Evolutionary conservation across 2,888 invertebrate species (phyloP).

Genomic region (Gnatocerus cornutus): DNA sequence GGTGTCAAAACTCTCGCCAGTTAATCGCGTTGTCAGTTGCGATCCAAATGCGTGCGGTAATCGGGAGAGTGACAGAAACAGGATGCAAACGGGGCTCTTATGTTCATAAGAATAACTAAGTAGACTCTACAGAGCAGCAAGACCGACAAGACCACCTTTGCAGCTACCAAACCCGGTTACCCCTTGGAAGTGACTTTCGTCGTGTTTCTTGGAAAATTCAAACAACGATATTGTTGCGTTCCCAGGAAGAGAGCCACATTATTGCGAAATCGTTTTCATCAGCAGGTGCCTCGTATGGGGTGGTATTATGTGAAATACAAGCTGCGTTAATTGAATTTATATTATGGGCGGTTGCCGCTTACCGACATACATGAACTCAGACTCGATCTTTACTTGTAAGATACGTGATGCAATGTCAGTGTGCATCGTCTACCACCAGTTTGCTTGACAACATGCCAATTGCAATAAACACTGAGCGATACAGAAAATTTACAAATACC

Average conservation of each 20-base stretch:
- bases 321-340: conserved; percentile 60
- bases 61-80: conserved; percentile 37
- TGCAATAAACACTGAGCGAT: conserved; percentile 21
- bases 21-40: conserved; percentile 35
- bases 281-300: conserved; percentile 57
- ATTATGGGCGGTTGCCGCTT: conserved; percentile 56
- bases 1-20: conserved; percentile 35
- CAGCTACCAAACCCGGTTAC: conserved; percentile 57
- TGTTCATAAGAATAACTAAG: conserved; percentile 45
- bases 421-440: conserved; percentile 14
- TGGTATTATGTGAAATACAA: conserved; percentile 59
- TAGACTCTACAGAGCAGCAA: conserved; percentile 16
- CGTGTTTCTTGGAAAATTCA: conserved; percentile 32
- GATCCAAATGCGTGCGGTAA: conserved; percentile 33
- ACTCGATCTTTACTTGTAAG: conserved; percentile 38
- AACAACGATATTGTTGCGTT: conserved; percentile 8
- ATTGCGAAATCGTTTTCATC: conserved; percentile 37
- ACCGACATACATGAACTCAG: conserved; percentile 40
- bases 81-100: conserved; percentile 44
- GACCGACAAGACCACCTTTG: conserved; percentile 57
- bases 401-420: conserved; percentile 37
- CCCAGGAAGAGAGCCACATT: conserved; percentile 21
- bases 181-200: conserved; percentile 42
- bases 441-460: conserved; percentile 26
- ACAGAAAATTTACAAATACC: conserved; percentile 17